phyloP scores from a whole-genome alignment of 2,113 vertebrate genomes.

The Orthonyx spaldingii region DNA sequence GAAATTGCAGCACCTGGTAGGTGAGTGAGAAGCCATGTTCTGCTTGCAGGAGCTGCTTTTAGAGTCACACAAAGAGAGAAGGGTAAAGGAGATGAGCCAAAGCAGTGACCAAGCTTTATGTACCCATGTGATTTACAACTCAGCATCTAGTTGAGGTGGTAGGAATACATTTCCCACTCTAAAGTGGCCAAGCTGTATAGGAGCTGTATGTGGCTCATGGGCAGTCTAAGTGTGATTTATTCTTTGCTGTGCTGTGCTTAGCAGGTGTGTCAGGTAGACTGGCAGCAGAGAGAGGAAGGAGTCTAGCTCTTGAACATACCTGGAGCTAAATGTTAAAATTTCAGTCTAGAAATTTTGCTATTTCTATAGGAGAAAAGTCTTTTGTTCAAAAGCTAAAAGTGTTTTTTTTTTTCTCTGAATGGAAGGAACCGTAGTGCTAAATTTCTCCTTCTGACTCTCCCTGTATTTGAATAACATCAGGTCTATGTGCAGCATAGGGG shows the following conservation, averaged over 20 bases:
- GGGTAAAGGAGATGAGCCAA: neutral
- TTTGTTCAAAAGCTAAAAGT: neutral
- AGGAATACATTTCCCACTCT: neutral
- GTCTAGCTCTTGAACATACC: neutral
- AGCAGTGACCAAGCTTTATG: neutral
- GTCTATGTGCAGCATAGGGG: neutral
- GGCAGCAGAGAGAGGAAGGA: neutral
- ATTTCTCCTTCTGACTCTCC: neutral
- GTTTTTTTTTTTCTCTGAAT: neutral
- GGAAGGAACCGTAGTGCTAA: neutral
- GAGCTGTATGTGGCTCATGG: neutral
- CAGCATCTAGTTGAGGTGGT: neutral
- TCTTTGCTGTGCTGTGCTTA: neutral
- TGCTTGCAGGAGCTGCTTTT: neutral
- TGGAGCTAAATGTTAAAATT: neutral
- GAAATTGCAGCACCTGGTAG: neutral
- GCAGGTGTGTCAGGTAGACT: neutral
- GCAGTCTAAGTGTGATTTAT: neutral
- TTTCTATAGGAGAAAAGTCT: neutral
- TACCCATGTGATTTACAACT: neutral
- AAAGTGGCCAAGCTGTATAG: neutral
- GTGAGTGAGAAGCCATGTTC: neutral
- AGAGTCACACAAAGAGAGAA: neutral
- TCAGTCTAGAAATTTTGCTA: neutral
- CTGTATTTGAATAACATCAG: neutral